Evolutionary conservation across 2,797 vertebrate genomes (phyloP).

Genomic region (Brotula barbata): DNA sequence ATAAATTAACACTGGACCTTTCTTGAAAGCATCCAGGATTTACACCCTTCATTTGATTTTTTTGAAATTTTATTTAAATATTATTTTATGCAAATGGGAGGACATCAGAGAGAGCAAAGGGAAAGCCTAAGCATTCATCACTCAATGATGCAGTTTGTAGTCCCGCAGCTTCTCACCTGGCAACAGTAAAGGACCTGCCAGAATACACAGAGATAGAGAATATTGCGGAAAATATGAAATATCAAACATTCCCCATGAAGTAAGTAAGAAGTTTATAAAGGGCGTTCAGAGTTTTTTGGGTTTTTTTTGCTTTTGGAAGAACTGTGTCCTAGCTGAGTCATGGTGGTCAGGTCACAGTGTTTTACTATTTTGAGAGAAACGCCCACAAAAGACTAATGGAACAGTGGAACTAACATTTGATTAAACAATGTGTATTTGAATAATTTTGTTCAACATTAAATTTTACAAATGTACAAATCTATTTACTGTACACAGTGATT

Average conservation of each 20-base stretch:
- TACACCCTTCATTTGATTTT: slow-evolving; percentile 27
- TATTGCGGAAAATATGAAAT: slow-evolving; percentile 44
- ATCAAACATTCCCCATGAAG: slow-evolving; percentile 41
- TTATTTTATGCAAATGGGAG: slow-evolving; percentile 51
- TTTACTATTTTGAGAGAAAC: slow-evolving; percentile 43
- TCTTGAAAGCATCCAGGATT: slow-evolving; percentile 13
- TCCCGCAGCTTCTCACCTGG: slow-evolving; percentile 2
- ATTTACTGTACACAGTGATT: neutral
- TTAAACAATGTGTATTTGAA: neutral
- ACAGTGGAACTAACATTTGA: slow-evolving; percentile 29
- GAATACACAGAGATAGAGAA: slow-evolving; percentile 23
- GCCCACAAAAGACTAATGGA: slow-evolving; percentile 23
- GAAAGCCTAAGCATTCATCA: slow-evolving; percentile 26
- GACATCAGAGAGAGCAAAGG: slow-evolving; percentile 33
- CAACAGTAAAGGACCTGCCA: slow-evolving; percentile 9
- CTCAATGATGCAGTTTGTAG: slow-evolving; percentile 40
- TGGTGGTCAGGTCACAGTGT: slow-evolving; percentile 41
- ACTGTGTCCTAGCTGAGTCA: slow-evolving; percentile 48
- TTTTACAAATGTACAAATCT: neutral
- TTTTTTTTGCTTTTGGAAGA: slow-evolving; percentile 21
- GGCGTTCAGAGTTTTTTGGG: slow-evolving; percentile 16
- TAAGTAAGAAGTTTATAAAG: slow-evolving; percentile 33
- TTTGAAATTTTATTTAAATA: slow-evolving; percentile 51
- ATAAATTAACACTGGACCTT: slow-evolving; percentile 19
- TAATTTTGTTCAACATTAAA: slow-evolving; percentile 7